Evolutionary conservation across 1,140 invertebrate genomes (phyloP), one percentile per base, ranked within the genome.

Genomic region (Zaprionus lachaisei): DNA sequence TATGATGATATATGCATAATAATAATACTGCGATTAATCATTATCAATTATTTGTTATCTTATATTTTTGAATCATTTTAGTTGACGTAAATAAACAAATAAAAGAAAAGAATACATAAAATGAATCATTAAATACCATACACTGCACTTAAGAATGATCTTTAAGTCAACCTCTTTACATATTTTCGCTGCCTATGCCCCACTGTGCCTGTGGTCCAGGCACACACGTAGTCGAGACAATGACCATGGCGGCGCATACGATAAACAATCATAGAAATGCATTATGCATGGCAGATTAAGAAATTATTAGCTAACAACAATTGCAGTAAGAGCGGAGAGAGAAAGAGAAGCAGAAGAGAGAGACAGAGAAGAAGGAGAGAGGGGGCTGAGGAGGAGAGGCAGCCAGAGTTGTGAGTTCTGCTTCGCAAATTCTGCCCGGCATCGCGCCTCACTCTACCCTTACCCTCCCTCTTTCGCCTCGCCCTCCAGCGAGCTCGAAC

Each of bases 201-300:
- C 47, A 51, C 47, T 51, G 47, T 51, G 47, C 20, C 15, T 38
- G 1, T 24, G 24, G 38, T 64, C n/a, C 22, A 44, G 28, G 41
- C 38, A 24, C 20, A n/a, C 37, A 56, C 34, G 14, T 63, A 61
- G 22, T 5, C 44, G 44, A 85, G 76, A 73, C 83, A 83, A 87
- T 86, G 84, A 78, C 80, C 82, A 80, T 69, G 81, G 67, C 81
- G 80, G 67, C 72, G 68, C 72, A 80, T 81, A 80, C 41, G n/a
- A 47, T 79, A 83, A 84, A 87, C 78, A 87, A 87, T 87, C 81
- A 89, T 79, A 84, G 72, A 89, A 87, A 76, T 87, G 85, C 84
- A 87, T 89, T 79, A 87, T 87, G 81, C 85, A 89, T 87, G 81
- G 80, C 66, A 84, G 84, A 84, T 87, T 89, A 89, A 84, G 63